Evolutionary conservation across 2,113 vertebrate species (phyloP), one percentile per base, ranked within the genome.

Genomic region (Oryzias celebensis): DNA sequence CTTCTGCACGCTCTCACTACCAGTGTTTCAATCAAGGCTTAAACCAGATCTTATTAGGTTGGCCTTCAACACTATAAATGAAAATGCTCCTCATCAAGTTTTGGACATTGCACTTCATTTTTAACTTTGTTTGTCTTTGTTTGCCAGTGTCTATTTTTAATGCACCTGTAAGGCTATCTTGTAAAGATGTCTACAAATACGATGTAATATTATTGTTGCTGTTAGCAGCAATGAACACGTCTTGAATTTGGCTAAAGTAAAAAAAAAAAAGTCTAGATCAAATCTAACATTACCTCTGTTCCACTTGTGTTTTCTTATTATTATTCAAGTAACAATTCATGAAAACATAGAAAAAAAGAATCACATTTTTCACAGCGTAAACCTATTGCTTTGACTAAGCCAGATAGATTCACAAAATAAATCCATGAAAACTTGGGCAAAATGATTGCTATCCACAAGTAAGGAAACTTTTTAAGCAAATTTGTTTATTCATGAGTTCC

Each of bases 211-310:
- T 36, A 7, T 36, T 36, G 1, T 36, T 36, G 7, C 7, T 7
- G 2, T 36, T 36, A 36, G 31, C 8, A 36, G 7, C 7, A 7
- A 36, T 36, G 31, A 2, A 36, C 50, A 66, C 50, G 22, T 52
- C 44, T 58, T 67, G 45, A 58, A 49, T 66, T 77, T 68, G 22
- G 52, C 59, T 26, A 45, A 17, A 67, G 55, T 7, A 52, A 44
- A 22, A 55, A 65, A 23, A 60, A 47, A 65, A 61, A 50, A 58
- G 31, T 12, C 54, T 23, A 17, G 43, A 24, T 58, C 10, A 60
- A 58, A 49, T 62, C 58, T 20, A 22, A 49, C 47, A 24, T 12
- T 28, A 22, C n/a, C 45, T 13, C 50, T 56, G n/a, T 16, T 36
- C 12, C 23, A 24, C 13, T 20, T 52, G 17, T 66, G 22, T 61